Conservation (phyloP, 2,113 vertebrate genomes). For the Sinocyclocheilus grahami region DNA sequence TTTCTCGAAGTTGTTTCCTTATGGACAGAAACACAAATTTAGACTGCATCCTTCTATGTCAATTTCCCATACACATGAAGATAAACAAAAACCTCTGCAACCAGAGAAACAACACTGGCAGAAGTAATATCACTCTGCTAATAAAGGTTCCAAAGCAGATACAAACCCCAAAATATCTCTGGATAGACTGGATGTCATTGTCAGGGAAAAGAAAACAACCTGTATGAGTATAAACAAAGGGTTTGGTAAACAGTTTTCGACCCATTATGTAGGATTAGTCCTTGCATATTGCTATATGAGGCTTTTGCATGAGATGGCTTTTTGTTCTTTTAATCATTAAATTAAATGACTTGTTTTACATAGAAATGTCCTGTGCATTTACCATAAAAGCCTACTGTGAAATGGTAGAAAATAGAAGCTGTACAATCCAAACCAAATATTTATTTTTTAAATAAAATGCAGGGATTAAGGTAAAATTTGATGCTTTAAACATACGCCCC, state of each 20-base stretch:
- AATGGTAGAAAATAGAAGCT: background rate
- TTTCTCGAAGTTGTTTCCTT: background rate
- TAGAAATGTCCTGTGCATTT: background rate
- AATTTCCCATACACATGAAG: background rate
- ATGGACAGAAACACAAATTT: background rate
- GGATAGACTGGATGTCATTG: conserved; percentile 44
- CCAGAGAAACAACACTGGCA: conserved; percentile 5
- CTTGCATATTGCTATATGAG: background rate
- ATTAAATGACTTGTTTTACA: background rate
- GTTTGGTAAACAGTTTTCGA: conserved; percentile 50
- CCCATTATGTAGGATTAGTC: background rate
- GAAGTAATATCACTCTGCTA: conserved; percentile 33
- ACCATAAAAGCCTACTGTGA: background rate
- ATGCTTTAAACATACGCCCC: no score
- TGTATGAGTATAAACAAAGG: conserved; percentile 59
- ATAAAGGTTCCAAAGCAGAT: conserved; percentile 20
- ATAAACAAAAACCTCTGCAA: conserved; percentile 5
- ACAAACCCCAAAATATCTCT: conserved; percentile 56
- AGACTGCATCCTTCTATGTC: background rate
- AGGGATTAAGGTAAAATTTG: background rate
- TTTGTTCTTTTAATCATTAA: background rate
- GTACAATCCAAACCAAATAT: background rate
- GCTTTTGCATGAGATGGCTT: background rate
- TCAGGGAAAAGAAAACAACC: conserved; percentile 45
- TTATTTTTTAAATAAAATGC: background rate